Evolutionary conservation across 2,797 vertebrate species (phyloP).

Genomic region (Periophthalmus magnuspinnatus): DNA sequence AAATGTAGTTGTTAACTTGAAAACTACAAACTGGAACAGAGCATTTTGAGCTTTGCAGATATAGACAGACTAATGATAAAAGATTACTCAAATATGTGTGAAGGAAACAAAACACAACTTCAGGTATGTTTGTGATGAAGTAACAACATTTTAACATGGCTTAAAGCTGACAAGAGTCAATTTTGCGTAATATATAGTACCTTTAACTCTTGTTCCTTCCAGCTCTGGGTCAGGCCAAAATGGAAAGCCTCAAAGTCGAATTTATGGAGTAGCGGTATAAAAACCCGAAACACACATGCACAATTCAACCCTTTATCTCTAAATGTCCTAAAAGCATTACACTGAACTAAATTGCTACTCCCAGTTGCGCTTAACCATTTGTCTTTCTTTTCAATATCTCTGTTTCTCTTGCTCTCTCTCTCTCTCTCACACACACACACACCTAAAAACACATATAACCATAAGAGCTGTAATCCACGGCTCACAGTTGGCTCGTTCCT

Average conservation of each 20-base stretch:
- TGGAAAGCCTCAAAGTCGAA: too few species aligned
- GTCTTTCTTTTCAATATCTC: conserved; percentile 45
- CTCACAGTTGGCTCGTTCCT: conserved; percentile 28
- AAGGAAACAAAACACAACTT: too few species aligned
- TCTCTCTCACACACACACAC: conserved; percentile 1
- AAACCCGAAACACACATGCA: neutral
- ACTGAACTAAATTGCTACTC: conserved; percentile 48
- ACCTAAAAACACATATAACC: neutral
- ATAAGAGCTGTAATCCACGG: conserved; percentile 15
- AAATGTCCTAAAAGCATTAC: conserved; percentile 36
- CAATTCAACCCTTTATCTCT: neutral
- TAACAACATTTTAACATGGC: too few species aligned
- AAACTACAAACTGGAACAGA: too few species aligned
- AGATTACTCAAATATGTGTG: too few species aligned
- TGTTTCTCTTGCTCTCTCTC: too few species aligned
- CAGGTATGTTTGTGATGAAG: too few species aligned
- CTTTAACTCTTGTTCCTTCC: neutral
- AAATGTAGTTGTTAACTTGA: too few species aligned
- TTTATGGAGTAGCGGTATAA: neutral
- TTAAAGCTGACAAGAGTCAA: too few species aligned
- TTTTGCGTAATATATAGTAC: too few species aligned
- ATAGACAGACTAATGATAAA: too few species aligned
- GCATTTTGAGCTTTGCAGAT: too few species aligned
- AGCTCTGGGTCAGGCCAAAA: neutral
- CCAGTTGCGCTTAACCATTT: conserved; percentile 48